These are phyloP conservation scores for Leptatherina wallacei DNA, from an alignment of 2,797 vertebrate genomes.

Conservation along the genomic window DNA sequence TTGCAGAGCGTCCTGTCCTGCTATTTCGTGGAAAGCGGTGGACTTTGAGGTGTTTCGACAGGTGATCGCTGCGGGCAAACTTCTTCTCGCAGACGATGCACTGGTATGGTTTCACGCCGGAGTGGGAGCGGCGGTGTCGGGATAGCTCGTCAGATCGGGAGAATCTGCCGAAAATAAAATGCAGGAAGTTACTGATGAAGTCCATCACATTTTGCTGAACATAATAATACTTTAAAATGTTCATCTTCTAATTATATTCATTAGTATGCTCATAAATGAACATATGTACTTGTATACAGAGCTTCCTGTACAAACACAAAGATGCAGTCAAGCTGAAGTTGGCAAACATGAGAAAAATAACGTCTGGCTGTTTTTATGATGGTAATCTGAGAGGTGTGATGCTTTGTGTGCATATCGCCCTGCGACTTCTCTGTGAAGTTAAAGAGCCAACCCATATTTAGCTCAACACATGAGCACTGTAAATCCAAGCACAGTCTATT, in stretches of 20 bases:
- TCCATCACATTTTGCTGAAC: neutral
- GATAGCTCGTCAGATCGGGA: constrained; percentile 94
- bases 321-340: constrained; percentile 21
- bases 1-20: constrained; percentile 87
- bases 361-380: constrained; percentile 34
- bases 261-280: neutral
- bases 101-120: constrained; percentile 95
- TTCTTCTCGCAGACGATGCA: constrained; percentile 95
- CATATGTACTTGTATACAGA: neutral
- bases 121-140: constrained; percentile 93
- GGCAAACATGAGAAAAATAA: constrained; percentile 29
- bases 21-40: constrained; percentile 94
- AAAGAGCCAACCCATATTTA: constrained; percentile 65
- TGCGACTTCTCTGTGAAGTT: constrained; percentile 48
- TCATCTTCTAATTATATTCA: neutral
- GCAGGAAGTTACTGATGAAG: constrained; percentile 5
- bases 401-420: constrained; percentile 35
- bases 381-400: constrained; percentile 61
- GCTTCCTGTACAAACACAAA: constrained; percentile 13
- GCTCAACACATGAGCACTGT: constrained; percentile 63
- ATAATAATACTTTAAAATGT: neutral
- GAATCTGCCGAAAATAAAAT: constrained; percentile 82
- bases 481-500: constrained; percentile 66
- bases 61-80: constrained; percentile 96
- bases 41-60: constrained; percentile 97